These are phyloP conservation scores for Homarus americanus DNA, from an alignment of 1,140 invertebrate genomes.

Conservation along the genomic window DNA sequence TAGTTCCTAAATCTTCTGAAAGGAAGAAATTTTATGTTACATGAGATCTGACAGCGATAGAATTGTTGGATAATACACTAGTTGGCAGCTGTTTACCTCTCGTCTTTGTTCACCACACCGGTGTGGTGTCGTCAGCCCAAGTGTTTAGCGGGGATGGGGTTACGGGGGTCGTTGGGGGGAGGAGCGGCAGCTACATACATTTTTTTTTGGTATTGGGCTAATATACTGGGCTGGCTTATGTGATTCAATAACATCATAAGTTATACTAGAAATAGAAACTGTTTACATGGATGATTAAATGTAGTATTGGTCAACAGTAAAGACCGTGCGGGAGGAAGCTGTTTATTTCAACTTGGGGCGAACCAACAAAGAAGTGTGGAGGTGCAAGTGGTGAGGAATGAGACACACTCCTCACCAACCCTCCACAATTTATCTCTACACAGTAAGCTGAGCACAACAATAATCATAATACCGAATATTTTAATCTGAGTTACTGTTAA, in stretches of 20 bases:
- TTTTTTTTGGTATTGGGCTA: neutral
- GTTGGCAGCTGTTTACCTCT: too few relatives aligned
- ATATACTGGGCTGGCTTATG: neutral
- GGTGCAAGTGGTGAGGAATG: too few relatives aligned
- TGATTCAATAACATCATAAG: neutral
- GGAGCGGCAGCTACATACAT: neutral
- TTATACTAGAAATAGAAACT: neutral
- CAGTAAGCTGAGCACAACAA: too few relatives aligned
- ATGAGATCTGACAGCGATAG: neutral
- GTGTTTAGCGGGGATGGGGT: too few relatives aligned
- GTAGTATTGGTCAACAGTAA: neutral
- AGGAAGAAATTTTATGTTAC: neutral
- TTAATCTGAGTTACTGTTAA: too few relatives aligned
- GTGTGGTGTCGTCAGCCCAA: conserved; percentile 1
- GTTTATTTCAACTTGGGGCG: too few relatives aligned
- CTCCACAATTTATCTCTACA: too few relatives aligned
- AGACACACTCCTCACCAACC: too few relatives aligned
- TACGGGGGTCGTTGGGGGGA: too few relatives aligned
- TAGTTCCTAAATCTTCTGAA: neutral
- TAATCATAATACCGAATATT: too few relatives aligned
- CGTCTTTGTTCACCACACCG: neutral
- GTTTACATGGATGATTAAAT: neutral
- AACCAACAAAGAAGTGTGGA: neutral
- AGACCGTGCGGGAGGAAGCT: too few relatives aligned
- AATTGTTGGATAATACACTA: neutral